Percentiles rank a stretch among this genome's conserved stretches.
Evolutionary conservation across 2,888 invertebrate species (phyloP).

Genomic region (Koerneria pararmatus): DNA sequence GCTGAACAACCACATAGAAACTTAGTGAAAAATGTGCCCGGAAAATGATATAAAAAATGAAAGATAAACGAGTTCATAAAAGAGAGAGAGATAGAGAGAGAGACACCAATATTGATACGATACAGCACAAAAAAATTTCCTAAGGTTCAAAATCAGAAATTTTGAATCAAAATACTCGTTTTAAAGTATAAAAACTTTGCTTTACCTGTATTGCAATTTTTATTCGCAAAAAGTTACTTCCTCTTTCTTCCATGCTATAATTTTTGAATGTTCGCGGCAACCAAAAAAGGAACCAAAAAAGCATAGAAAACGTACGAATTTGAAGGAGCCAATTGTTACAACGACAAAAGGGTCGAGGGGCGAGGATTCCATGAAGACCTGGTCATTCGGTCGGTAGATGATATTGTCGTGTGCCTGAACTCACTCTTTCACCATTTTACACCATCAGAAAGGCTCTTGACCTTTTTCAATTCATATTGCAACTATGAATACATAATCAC

Average conservation of each 20-base stretch:
- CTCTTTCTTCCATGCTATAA: neutral
- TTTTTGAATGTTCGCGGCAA: neutral
- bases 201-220: no score
- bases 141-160: no score
- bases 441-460: no score
- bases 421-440: no score
- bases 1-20: no score
- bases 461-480: no score
- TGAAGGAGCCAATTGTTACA: slow-evolving; percentile 10
- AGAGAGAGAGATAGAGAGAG: neutral
- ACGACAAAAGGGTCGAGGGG: neutral
- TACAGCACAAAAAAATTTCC: no score
- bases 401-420: slow-evolving; percentile 4
- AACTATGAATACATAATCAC: no score
- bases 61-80: neutral
- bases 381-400: neutral
- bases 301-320: neutral
- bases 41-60: neutral
- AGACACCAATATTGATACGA: neutral
- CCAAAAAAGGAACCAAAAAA: neutral
- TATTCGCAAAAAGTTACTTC: neutral
- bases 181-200: no score
- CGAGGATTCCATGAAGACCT: neutral
- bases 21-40: neutral
- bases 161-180: no score